Evolutionary conservation across 2,797 vertebrate species (phyloP), one percentile per base, ranked within the genome.

Genomic region (Linurgus olivaceus): DNA sequence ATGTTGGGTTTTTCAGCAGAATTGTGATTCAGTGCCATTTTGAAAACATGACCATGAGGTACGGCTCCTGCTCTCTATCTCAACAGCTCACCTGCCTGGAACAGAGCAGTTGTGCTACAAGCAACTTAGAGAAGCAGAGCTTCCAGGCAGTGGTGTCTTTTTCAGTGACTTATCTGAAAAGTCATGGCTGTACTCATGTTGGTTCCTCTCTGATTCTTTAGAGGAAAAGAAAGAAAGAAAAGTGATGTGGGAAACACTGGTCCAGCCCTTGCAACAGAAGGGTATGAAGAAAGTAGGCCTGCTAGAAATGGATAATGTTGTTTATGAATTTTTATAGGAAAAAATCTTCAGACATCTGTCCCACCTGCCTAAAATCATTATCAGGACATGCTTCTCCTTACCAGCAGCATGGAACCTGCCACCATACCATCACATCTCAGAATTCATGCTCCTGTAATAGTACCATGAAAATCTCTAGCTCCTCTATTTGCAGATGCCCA

Each of bases 221-320:
- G 71, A 83, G 15, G 29, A 77, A 83, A 55, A 35, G 31, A 55
- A 80, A 78, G 18, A 57, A 66, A 66, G 19, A 66, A 44, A 81
- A 71, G 2, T 23, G 11, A 13, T 45, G 6, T 9, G 4, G 17
- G 14, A 65, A 78, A 18, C 70, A 59, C 17, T 38, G 9, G 21
- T 44, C 24, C 21, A 47, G 42, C 8, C 16, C 33, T 63, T 55
- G 33, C n/a, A 88, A 13, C 5, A 0, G 0, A 45, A 74, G 3
- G 3, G 2, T 45, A 14, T 57, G 31, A 71, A 38, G 17, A 48
- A 73, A 9, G 13, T 25, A 57, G 7, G n/a, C 7, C 42, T 74
- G 8, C 9, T 86, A 37, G 28, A 78, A 24, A 31, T 17, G 8
- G 14, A 83, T 33, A 55, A 19, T 35, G 4, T 20, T 0, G 42